A percentile compares a stretch with the other conserved stretches of the same genome.
Conservation (phyloP, 2,113 vertebrate genomes). For the Hydrochoerus hydrochaeris region DNA sequence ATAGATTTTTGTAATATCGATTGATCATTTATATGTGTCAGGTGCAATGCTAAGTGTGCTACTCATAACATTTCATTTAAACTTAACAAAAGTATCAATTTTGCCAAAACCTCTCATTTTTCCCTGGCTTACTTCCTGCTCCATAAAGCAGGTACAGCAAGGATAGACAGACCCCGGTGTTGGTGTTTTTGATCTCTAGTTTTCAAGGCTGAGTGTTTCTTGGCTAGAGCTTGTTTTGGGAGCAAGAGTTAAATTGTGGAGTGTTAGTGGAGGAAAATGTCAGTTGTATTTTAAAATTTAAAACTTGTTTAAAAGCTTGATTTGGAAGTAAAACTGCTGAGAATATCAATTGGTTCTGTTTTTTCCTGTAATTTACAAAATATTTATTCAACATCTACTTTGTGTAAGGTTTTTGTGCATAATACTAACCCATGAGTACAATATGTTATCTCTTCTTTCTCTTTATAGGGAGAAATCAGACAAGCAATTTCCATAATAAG, state of each 20-base stretch:
- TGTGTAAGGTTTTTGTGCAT: not conserved
- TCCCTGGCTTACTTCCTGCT: not conserved
- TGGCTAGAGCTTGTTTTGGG: not conserved
- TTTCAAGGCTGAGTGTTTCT: not conserved
- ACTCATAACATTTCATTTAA: not conserved
- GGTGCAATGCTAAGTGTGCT: not conserved
- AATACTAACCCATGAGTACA: not conserved
- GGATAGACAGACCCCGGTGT: not conserved
- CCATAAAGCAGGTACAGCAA: not conserved
- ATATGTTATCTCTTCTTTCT: not conserved
- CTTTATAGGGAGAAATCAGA: not conserved
- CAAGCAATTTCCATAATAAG: not conserved
- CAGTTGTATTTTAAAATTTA: not conserved
- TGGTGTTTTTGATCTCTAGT: not conserved
- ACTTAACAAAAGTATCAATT: not conserved
- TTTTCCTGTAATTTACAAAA: not conserved
- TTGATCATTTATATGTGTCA: not conserved
- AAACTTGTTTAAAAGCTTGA: constrained; percentile 1
- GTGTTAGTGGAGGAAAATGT: not conserved
- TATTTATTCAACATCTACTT: not conserved
- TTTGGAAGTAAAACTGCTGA: not conserved
- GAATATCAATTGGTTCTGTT: not conserved
- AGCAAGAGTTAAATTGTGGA: not conserved
- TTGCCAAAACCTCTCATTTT: not conserved
- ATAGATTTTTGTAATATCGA: not conserved